Base-by-base conservation (phyloP, 2,888 invertebrate genomes). In the Onthophagus sagittarius region DNA sequence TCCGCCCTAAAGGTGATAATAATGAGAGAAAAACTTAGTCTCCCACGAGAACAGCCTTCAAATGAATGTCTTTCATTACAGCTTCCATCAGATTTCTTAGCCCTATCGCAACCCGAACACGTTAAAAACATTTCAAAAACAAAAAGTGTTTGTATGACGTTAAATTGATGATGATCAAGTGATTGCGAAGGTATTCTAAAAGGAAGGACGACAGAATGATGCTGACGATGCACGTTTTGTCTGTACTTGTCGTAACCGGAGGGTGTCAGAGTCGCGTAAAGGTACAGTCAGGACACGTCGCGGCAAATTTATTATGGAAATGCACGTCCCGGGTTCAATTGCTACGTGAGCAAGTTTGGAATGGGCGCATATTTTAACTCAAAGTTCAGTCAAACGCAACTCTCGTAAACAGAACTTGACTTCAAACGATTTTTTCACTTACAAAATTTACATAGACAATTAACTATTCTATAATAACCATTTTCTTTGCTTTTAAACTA, bases 331-430 rank as follows among this genome's bases (percentile, higher is more conserved):
- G 83, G 82, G 84, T 84, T 84, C 84, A 83, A 84, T 84, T 84
- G 82, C 82, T 79, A 84, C 84, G 84, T 84, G 84, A 85, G 84
- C 84, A 83, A 80, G 83, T 84, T 85, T 83, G 84, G 83, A 85
- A 84, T 83, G 81, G 83, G 80, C 81, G 83, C 83, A 84, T 84
- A 84, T 84, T 84, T 84, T 83, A 67, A 32, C 67, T 53, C 67
- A 67, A 67, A 67, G 15, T 67, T 67, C n/a, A 67, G 67, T 23
- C 32, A 23, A 32, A 23, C 6, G 23, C 23, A 9, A 31, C 23
- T 11, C 13, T 23, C 64, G 67, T 13, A 67, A 67, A 31, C 67
- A 53, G 64, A 64, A 64, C 64, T 15, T 14, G 63, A 63, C 63
- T 3, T 63, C 14, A 64, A 23, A 23, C 14, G 14, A 67, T 23